These are phyloP conservation scores for Sparidentex hasta DNA, from an alignment of 2,797 vertebrate genomes.

Conservation along the genomic window DNA sequence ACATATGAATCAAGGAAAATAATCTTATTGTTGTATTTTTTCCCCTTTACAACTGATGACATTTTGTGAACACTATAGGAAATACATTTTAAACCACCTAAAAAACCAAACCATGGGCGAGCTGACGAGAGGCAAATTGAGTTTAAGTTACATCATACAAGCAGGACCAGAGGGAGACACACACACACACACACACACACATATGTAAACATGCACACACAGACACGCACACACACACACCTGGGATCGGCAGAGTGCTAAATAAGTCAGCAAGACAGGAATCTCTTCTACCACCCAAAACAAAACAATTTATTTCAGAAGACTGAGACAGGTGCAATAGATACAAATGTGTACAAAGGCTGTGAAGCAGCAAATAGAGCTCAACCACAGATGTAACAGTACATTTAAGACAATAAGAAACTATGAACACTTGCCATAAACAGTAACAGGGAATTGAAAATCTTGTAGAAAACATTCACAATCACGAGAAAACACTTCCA, in stretches of 20 bases:
- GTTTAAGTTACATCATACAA: not conserved
- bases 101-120: not conserved
- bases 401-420: not conserved
- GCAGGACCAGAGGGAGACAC: not conserved
- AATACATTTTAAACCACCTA: slow-evolving; percentile 2
- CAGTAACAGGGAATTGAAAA: not conserved
- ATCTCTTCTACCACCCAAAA: slow-evolving; percentile 19
- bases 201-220: no score
- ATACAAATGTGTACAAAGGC: slow-evolving; percentile 5
- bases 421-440: not conserved
- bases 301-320: slow-evolving; percentile 35
- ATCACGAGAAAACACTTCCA: not conserved
- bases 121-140: slow-evolving; percentile 19
- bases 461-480: not conserved
- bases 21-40: not conserved
- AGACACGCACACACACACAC: slow-evolving; percentile 1
- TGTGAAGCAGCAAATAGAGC: slow-evolving; percentile 15
- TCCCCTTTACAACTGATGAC: not conserved
- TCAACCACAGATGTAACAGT: not conserved
- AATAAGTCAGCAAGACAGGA: slow-evolving; percentile 31
- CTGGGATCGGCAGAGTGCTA: slow-evolving; percentile 26
- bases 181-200: no score
- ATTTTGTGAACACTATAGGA: not conserved
- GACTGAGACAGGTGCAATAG: not conserved
- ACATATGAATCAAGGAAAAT: slow-evolving; percentile 2